Evolutionary conservation across 92 coral and sea anemone genomes (phyloP).

Genomic region (Meandrina meandrites): DNA sequence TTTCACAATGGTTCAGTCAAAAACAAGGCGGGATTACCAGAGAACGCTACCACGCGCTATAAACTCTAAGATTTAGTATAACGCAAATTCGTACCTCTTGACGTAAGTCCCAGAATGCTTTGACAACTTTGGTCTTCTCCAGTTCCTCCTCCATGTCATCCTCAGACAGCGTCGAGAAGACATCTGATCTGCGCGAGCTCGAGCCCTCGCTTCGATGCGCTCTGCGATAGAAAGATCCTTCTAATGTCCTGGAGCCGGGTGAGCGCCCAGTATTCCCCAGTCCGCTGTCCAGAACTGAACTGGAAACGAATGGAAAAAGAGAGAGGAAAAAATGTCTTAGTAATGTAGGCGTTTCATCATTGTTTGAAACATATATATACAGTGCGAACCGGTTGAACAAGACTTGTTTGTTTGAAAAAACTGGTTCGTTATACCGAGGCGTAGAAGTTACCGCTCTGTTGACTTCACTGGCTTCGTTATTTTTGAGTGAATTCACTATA

Average conservation of each 20-base stretch:
- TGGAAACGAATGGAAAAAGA: constrained; percentile 16
- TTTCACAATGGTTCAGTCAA: neutral
- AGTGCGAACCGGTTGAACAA: too few species aligned
- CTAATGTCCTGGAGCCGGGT: constrained; percentile 34
- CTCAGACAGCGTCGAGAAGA: constrained; percentile 28
- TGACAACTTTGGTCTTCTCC: constrained; percentile 90
- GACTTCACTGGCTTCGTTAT: too few species aligned
- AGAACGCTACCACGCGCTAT: neutral
- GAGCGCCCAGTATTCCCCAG: constrained; percentile 57
- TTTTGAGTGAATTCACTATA: too few species aligned
- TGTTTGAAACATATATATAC: too few species aligned
- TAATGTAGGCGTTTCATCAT: neutral
- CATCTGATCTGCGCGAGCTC: constrained; percentile 67
- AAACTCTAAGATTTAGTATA: neutral
- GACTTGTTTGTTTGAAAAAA: too few species aligned
- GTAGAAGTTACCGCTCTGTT: too few species aligned
- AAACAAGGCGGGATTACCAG: neutral
- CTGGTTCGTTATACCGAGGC: too few species aligned
- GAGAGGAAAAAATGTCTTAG: neutral
- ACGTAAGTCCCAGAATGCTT: constrained; percentile 95
- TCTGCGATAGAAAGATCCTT: constrained; percentile 49
- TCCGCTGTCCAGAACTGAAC: constrained; percentile 81
- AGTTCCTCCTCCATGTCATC: constrained; percentile 89
- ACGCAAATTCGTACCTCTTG: constrained; percentile 77
- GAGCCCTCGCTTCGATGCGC: constrained; percentile 76